These are phyloP conservation scores for Punctoribates punctum DNA, from an alignment of 2,888 invertebrate genomes.

Conservation along the genomic window DNA sequence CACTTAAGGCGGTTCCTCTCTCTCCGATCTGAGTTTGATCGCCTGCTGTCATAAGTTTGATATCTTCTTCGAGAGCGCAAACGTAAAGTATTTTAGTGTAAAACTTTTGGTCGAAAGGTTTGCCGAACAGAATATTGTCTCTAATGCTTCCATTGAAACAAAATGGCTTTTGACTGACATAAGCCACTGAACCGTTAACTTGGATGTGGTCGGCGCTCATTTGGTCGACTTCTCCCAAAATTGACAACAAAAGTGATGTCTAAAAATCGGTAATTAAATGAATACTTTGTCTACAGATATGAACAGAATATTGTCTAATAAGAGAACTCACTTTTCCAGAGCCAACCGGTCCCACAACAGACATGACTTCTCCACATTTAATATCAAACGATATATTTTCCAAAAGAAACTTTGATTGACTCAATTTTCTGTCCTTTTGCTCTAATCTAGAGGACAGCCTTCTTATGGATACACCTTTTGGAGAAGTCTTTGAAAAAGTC, in stretches of 20 bases:
- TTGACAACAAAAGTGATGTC: slow-evolving; percentile 56
- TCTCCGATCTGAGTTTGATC: slow-evolving; percentile 79
- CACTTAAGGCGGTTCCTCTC: slow-evolving; percentile 81
- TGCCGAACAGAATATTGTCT: slow-evolving; percentile 56
- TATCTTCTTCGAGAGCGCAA: slow-evolving; percentile 53
- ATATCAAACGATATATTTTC: slow-evolving; percentile 52
- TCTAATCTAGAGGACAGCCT: background rate
- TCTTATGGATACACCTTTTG: background rate
- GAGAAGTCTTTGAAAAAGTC: background rate
- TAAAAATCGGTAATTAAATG: background rate
- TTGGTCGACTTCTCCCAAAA: slow-evolving; percentile 69
- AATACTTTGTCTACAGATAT: no score
- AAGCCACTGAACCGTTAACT: slow-evolving; percentile 63
- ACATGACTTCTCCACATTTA: slow-evolving; percentile 54
- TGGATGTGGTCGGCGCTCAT: slow-evolving; percentile 61
- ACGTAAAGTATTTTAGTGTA: slow-evolving; percentile 53
- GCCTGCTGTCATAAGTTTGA: slow-evolving; percentile 61
- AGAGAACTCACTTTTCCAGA: slow-evolving; percentile 61
- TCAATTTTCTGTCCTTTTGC: background rate
- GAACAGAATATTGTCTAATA: background rate
- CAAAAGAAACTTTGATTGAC: slow-evolving; percentile 44
- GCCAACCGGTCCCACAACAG: slow-evolving; percentile 82
- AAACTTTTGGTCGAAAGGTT: slow-evolving; percentile 50
- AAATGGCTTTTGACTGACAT: slow-evolving; percentile 61
- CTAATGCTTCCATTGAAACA: slow-evolving; percentile 55